phyloP scores from a whole-genome alignment of 1,140 invertebrate species.

The Bradysia coprophila region DNA sequence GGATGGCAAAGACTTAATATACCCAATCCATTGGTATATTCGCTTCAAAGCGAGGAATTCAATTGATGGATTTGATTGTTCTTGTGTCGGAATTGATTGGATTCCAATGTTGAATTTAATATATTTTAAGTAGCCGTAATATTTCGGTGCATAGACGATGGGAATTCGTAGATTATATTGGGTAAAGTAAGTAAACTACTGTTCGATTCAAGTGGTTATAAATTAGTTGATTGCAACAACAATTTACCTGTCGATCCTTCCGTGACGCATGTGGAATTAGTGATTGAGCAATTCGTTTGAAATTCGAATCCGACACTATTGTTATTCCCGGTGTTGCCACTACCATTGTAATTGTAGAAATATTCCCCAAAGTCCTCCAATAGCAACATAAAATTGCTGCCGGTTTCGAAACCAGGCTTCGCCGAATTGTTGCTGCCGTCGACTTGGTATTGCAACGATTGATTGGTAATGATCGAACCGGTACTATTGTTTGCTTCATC shows the following conservation, averaged over 20 bases:
- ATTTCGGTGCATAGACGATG: too few relatives aligned
- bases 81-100: too few relatives aligned
- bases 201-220: too few relatives aligned
- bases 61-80: too few relatives aligned
- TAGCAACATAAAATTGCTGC: conserved; percentile 30
- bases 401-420: conserved; percentile 11
- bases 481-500: neutral
- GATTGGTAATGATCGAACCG: neutral
- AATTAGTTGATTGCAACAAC: too few relatives aligned
- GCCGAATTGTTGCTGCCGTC: conserved; percentile 4
- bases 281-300: conserved; percentile 10
- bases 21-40: too few relatives aligned
- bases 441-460: conserved; percentile 1
- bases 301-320: conserved; percentile 5
- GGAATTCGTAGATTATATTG: too few relatives aligned
- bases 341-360: conserved; percentile 28
- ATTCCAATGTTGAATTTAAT: too few relatives aligned
- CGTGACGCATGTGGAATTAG: conserved; percentile 14
- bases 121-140: too few relatives aligned
- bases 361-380: conserved; percentile 39
- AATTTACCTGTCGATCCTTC: conserved; percentile 15
- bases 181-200: too few relatives aligned
- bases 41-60: too few relatives aligned
- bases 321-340: conserved; percentile 8
- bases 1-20: too few relatives aligned